Evolutionary conservation across 1,140 invertebrate genomes (phyloP).

Genomic region (Heterodera schachtii): DNA sequence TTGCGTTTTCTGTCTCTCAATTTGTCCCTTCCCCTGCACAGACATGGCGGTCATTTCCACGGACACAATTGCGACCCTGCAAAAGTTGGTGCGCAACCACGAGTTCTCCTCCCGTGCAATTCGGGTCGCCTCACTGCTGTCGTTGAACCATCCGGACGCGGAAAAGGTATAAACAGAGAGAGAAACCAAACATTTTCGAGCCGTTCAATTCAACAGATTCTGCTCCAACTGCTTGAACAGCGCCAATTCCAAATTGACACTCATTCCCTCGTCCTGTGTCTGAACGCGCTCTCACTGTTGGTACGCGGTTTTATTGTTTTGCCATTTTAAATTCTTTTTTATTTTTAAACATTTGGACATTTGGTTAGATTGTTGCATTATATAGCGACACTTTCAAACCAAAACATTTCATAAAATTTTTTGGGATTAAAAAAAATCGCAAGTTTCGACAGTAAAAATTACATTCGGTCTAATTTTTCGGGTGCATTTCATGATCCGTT

Average conservation of each 20-base stretch:
- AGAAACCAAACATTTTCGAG: background rate
- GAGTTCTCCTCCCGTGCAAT: slow-evolving; percentile 53
- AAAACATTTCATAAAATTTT: too few species aligned
- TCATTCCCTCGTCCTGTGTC: slow-evolving; percentile 42
- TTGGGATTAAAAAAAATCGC: too few species aligned
- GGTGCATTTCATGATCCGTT: too few species aligned
- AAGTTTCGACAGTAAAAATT: too few species aligned
- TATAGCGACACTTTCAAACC: too few species aligned
- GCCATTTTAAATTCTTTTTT: too few species aligned
- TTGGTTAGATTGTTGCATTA: too few species aligned
- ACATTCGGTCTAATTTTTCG: too few species aligned
- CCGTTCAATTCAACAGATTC: slow-evolving; percentile 30
- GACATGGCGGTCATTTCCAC: slow-evolving; percentile 48
- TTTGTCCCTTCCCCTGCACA: background rate
- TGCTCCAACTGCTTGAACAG: slow-evolving; percentile 50
- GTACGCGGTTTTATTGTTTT: background rate
- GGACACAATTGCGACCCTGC: slow-evolving; percentile 46
- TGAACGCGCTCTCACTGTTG: slow-evolving; percentile 56
- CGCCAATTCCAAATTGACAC: slow-evolving; percentile 50
- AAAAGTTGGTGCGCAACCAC: slow-evolving; percentile 42
- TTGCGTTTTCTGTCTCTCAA: too few species aligned
- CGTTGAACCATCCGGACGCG: slow-evolving; percentile 53
- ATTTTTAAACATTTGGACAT: too few species aligned
- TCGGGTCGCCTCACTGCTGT: slow-evolving; percentile 52
- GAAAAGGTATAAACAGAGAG: slow-evolving; percentile 43